phyloP scores from a whole-genome alignment of 2,888 invertebrate species.

The Polydrusus pterygomalis region DNA sequence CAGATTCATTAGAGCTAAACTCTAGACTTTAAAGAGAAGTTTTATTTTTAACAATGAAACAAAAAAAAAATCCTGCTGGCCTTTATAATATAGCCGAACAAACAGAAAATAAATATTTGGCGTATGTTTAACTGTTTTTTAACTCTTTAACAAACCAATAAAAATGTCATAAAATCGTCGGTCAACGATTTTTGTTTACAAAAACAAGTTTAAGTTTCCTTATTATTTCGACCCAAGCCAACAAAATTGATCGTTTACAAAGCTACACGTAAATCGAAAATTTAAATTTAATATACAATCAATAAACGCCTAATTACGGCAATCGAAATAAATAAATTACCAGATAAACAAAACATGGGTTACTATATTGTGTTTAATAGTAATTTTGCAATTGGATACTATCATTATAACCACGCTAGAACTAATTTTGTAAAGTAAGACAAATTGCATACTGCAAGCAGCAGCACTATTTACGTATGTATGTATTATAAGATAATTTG shows the following conservation, averaged over 20 bases:
- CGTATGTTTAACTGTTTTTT: no score
- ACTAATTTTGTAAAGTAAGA: constrained; percentile 10
- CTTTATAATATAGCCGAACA: no score
- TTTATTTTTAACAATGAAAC: no score
- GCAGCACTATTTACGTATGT: not conserved
- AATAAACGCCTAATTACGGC: not conserved
- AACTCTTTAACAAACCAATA: no score
- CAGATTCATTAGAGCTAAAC: no score
- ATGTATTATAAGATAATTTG: constrained; percentile 5
- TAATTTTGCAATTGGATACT: constrained; percentile 32
- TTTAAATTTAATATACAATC: not conserved
- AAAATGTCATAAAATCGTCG: no score
- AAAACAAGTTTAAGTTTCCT: not conserved
- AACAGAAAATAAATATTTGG: no score
- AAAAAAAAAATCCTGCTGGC: no score
- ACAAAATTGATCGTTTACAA: not conserved
- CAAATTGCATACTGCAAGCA: not conserved
- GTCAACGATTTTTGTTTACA: not conserved
- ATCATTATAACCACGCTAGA: constrained; percentile 11
- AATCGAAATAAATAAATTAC: constrained; percentile 25
- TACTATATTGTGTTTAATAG: constrained; percentile 13
- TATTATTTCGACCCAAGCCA: not conserved
- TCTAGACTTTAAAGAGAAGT: no score
- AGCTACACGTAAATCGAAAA: no score
- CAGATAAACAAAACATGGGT: constrained; percentile 14